Evolutionary conservation across 2,113 vertebrate species (phyloP).

Genomic region (Ia io): DNA sequence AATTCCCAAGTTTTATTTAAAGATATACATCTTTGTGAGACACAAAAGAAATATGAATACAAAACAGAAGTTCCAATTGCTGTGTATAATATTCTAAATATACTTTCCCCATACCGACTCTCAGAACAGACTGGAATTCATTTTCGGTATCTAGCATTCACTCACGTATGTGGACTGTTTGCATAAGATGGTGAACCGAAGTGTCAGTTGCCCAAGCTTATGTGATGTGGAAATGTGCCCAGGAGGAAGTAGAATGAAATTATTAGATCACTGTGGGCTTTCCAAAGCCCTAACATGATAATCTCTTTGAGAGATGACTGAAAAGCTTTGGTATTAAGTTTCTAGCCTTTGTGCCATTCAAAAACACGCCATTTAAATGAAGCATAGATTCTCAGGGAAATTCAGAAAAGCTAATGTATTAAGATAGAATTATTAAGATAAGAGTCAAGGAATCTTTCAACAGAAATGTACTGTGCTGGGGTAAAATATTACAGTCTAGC

Average conservation of each 20-base stretch:
- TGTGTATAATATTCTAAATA: background rate
- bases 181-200: background rate
- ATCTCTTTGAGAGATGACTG: constrained; percentile 20
- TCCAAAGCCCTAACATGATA: constrained; percentile 27
- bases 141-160: background rate
- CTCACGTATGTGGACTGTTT: background rate
- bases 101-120: background rate
- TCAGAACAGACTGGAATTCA: constrained; percentile 12
- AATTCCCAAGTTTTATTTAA: constrained; percentile 20
- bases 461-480: background rate
- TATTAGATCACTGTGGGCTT: background rate
- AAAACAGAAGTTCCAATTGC: background rate
- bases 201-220: background rate
- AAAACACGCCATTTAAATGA: background rate
- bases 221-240: background rate
- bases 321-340: constrained; percentile 36
- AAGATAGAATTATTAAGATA: background rate
- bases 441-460: background rate
- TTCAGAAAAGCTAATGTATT: constrained; percentile 2
- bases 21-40: background rate
- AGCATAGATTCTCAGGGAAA: background rate
- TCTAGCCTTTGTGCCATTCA: background rate
- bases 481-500: background rate
- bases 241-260: constrained; percentile 27
- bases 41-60: background rate